Percentiles rank a stretch among this genome's conserved stretches.
phyloP scores from a whole-genome alignment of 2,888 invertebrate genomes.

The Aleiodes testaceus region DNA sequence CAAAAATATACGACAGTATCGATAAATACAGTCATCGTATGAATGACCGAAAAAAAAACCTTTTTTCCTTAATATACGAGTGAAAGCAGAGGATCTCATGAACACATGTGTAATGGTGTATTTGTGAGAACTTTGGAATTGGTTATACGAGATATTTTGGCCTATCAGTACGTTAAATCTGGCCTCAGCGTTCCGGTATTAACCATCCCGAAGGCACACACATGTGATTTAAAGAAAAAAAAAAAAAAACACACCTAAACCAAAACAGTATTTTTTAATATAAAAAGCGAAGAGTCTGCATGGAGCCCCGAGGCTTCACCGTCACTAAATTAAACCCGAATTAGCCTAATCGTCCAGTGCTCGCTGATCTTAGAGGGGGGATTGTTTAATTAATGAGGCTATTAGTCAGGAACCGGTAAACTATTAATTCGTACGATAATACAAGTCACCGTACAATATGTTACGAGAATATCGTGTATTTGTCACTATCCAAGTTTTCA shows the following conservation, averaged over 20 bases:
- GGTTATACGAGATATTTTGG: too few species aligned
- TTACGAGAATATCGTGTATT: conserved; percentile 69
- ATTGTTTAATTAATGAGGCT: conserved; percentile 68
- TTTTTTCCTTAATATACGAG: conserved; percentile 13
- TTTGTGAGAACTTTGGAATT: neutral
- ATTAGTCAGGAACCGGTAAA: conserved; percentile 64
- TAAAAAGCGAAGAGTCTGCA: conserved; percentile 6
- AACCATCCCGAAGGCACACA: neutral
- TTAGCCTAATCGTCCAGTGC: conserved; percentile 62
- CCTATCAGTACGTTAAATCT: conserved; percentile 18
- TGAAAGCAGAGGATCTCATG: neutral
- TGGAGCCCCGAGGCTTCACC: conserved; percentile 42
- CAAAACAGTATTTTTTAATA: conserved; percentile 23
- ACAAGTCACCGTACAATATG: conserved; percentile 56
- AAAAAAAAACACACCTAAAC: neutral
- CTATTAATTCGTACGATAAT: conserved; percentile 67
- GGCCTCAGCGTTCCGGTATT: neutral
- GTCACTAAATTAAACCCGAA: conserved; percentile 67
- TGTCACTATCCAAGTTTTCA: conserved; percentile 63
- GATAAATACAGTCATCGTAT: conserved; percentile 12
- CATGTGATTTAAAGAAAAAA: neutral
- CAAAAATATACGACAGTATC: conserved; percentile 2
- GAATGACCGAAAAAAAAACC: conserved; percentile 3
- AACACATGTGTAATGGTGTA: neutral
- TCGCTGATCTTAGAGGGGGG: conserved; percentile 40